These are phyloP conservation scores for Catharus bicknelli DNA, from an alignment of 2,113 vertebrate species.

Conservation along the genomic window DNA sequence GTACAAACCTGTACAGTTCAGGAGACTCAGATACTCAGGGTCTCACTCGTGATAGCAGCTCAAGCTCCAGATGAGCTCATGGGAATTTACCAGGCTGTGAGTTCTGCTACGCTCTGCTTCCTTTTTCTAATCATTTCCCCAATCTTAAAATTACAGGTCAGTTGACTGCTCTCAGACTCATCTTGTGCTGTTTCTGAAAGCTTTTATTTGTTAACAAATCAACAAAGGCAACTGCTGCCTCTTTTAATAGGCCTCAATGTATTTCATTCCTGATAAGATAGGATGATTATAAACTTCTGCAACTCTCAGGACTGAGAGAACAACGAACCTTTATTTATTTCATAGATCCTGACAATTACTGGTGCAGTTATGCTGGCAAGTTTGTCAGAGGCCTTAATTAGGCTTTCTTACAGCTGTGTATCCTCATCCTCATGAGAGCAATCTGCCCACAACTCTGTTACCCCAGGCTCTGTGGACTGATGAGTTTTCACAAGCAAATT, in stretches of 20 bases:
- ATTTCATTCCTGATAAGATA: not conserved
- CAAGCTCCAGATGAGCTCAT: not conserved
- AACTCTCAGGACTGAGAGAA: not conserved
- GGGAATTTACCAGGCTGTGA: not conserved
- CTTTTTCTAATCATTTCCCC: not conserved
- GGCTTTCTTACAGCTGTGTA: not conserved
- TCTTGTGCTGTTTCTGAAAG: constrained; percentile 5
- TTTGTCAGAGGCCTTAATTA: not conserved
- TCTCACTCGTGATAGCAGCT: not conserved
- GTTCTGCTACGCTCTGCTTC: not conserved
- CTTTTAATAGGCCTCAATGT: not conserved
- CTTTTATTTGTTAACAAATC: constrained; percentile 1
- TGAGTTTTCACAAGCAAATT: constrained; percentile 9
- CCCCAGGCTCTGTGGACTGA: not conserved
- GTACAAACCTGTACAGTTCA: not conserved
- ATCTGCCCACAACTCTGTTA: not conserved
- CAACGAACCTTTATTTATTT: not conserved
- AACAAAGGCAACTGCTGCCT: not conserved
- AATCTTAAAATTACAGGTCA: not conserved
- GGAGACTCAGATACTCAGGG: not conserved
- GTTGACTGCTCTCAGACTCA: not conserved
- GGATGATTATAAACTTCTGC: not conserved
- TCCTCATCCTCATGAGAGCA: not conserved
- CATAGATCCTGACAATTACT: not conserved
- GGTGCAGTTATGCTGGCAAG: not conserved